Evolutionary conservation across 2,888 invertebrate species (phyloP), one percentile per base, ranked within the genome.

Genomic region (Adineta ricciae): DNA sequence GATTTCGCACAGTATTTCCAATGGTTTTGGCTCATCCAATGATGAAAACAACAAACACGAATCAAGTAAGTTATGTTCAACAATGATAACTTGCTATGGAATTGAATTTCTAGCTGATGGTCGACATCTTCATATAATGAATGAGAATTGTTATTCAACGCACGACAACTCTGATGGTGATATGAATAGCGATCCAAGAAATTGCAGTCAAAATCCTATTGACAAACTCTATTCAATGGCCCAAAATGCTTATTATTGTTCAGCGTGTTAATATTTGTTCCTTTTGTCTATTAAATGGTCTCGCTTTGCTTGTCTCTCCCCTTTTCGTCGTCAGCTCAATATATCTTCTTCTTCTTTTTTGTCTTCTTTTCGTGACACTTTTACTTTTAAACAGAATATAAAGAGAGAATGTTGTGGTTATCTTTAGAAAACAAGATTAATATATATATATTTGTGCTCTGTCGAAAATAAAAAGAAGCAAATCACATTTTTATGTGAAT

Each of bases 181-280:
- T 78, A 41, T 64, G 1, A 64, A 64, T 32, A 19, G 2, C 27
- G 64, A 32, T 19, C 19, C 32, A 64, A 16, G 32, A 64, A 64
- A 32, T 64, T 32, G 64, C 9, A 64, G 64, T 64, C 64, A 64
- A 64, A 64, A 64, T 64, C 64, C 64, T 32, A 64, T 64, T 64
- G 64, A 64, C n/a, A 78, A 78, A 41, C 19, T 78, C 38, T 78
- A 78, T 78, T 78, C 78, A 78, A 78, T 78, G 78, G 64, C 64
- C 14, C 78, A 78, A 78, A 41, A 38, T 24, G 78, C 78, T 41
- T 78, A 78, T 78, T 78, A 41, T 41, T 78, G 78, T 78, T 78
- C 78, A 78, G 41, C 78, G 38, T 78, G 78, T 78, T 78, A 78
- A 78, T 78, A 32, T 32, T 36, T 19, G 11, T 14, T 64, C 1